These are phyloP conservation scores for Drepana falcataria DNA, from an alignment of 2,888 invertebrate species.

Conservation along the genomic window DNA sequence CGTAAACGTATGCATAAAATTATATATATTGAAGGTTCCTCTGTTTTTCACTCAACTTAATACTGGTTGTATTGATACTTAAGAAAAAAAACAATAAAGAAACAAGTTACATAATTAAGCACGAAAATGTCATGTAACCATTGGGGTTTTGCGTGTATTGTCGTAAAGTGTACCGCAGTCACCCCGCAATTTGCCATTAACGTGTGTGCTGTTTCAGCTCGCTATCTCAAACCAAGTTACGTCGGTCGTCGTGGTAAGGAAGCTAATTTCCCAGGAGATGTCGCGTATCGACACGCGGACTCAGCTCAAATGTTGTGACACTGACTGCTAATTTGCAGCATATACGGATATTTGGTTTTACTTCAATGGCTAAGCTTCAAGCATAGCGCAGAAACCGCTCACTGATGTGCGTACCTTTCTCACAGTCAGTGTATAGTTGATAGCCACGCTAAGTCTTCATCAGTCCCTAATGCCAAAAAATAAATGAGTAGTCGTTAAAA, in stretches of 20 bases:
- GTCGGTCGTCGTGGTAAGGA: conserved; percentile 24
- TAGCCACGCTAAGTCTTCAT: no score
- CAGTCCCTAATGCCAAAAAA: no score
- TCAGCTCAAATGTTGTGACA: conserved; percentile 37
- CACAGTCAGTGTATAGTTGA: no score
- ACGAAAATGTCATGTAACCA: not conserved
- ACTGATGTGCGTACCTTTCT: no score
- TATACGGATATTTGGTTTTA: not conserved
- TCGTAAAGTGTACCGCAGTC: conserved; percentile 22
- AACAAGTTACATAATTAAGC: conserved; percentile 1
- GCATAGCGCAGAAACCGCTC: no score
- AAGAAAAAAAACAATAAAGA: not conserved
- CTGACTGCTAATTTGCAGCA: not conserved
- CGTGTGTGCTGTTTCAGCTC: conserved; percentile 24
- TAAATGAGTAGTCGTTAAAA: no score
- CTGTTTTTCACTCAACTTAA: not conserved
- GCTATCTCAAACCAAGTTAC: conserved; percentile 36
- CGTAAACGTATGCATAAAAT: no score
- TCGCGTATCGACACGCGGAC: conserved; percentile 45
- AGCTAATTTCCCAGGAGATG: conserved; percentile 53
- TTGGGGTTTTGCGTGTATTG: conserved; percentile 1
- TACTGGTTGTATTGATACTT: not conserved
- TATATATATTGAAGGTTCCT: no score
- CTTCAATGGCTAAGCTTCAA: no score
- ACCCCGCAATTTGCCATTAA: conserved; percentile 45